A percentile compares a stretch with the other conserved stretches of the same genome.
Conservation (phyloP, 2,888 invertebrate species). For the Bellardia pandia region DNA sequence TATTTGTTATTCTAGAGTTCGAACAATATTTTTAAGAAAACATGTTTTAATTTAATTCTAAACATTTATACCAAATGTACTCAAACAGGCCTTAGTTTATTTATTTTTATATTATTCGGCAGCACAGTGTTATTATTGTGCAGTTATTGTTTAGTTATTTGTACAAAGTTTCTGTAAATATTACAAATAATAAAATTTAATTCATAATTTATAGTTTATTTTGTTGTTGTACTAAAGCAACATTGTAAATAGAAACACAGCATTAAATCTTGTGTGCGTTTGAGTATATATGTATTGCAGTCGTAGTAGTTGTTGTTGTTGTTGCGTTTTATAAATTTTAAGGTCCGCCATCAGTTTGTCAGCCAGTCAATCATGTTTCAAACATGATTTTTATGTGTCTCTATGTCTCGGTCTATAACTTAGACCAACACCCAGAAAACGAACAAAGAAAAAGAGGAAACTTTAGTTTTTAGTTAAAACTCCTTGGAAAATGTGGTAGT, state of each 20-base stretch:
- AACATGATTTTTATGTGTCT: constrained; percentile 61
- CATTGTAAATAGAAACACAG: constrained; percentile 32
- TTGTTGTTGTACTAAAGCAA: constrained; percentile 39
- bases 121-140: constrained; percentile 3
- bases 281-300: background rate
- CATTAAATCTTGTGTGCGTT: constrained; percentile 14
- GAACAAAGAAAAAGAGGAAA: constrained; percentile 25
- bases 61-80: no score
- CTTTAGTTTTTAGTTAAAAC: constrained; percentile 1
- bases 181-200: constrained; percentile 47
- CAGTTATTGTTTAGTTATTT: background rate
- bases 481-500: constrained; percentile 14
- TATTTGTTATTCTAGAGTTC: no score
- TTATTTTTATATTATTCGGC: no score
- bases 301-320: background rate
- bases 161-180: constrained; percentile 47
- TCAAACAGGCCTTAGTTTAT: no score
- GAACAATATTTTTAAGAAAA: no score
- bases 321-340: constrained; percentile 46
- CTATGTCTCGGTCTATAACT: constrained; percentile 52
- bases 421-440: constrained; percentile 63
- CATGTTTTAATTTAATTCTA: no score
- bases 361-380: constrained; percentile 65
- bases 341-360: constrained; percentile 55
- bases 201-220: constrained; percentile 55